Conservation (phyloP, 2,113 vertebrate genomes). For the Alligator sinensis region DNA sequence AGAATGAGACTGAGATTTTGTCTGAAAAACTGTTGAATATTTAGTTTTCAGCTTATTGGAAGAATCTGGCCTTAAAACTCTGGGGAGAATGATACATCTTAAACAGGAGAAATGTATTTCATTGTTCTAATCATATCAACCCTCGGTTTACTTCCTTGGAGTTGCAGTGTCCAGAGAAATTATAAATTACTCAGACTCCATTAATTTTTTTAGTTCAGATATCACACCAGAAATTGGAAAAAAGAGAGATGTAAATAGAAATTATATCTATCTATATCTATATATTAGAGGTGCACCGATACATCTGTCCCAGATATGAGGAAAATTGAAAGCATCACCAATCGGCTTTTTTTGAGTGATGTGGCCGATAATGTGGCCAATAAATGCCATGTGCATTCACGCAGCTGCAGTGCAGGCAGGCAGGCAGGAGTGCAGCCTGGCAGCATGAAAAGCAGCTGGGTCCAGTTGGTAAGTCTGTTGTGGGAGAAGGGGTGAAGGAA, state of each 20-base stretch:
- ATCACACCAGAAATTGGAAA: neutral
- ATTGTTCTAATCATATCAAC: neutral
- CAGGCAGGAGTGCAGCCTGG: no score
- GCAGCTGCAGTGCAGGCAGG: no score
- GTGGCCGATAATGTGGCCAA: no score
- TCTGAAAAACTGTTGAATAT: neutral
- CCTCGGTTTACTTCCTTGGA: neutral
- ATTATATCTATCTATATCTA: no score
- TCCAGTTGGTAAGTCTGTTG: no score
- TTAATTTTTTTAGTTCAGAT: neutral
- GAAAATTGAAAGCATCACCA: no score
- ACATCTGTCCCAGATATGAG: no score
- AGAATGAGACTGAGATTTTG: neutral
- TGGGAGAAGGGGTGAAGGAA: no score
- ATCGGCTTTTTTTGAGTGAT: no score
- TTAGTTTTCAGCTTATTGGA: neutral
- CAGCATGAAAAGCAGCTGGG: no score
- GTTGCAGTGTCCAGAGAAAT: neutral
- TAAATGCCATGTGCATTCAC: no score
- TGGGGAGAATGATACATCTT: neutral
- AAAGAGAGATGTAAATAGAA: neutral
- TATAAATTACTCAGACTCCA: neutral
- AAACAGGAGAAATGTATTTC: neutral
- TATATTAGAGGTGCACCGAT: no score
- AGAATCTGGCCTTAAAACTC: neutral